Evolutionary conservation across 2,797 vertebrate genomes (phyloP).

Genomic region (Fistularia tabacaria): DNA sequence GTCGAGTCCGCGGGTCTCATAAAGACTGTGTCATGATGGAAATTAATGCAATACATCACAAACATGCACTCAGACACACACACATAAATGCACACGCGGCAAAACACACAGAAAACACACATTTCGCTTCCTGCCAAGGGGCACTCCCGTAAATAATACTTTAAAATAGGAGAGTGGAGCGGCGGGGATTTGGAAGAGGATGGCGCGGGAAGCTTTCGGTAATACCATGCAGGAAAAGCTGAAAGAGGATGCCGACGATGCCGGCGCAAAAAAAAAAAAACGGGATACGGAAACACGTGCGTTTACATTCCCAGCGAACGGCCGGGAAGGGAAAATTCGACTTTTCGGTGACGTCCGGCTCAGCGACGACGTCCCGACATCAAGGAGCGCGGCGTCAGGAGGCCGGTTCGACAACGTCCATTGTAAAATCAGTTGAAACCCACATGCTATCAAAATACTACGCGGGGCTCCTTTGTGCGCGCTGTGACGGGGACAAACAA

Average conservation of each 20-base stretch:
- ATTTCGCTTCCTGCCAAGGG: constrained; percentile 27
- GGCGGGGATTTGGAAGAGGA: constrained; percentile 17
- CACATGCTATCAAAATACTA: no score
- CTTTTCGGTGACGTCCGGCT: no score
- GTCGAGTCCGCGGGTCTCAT: constrained; percentile 66
- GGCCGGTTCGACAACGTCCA: no score
- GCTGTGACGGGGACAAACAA: no score
- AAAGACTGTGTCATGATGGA: constrained; percentile 77
- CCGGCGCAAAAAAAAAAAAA: no score
- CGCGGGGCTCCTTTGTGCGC: no score
- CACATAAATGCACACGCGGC: constrained; percentile 16
- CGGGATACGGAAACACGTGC: no score
- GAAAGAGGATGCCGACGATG: constrained; percentile 37
- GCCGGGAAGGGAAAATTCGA: no score
- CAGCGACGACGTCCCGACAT: no score
- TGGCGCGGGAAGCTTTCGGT: constrained; percentile 22
- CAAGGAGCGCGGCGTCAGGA: no score
- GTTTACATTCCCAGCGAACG: no score
- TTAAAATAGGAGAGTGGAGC: constrained; percentile 32
- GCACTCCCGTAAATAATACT: constrained; percentile 60
- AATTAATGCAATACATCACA: constrained; percentile 83
- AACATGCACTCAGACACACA: constrained; percentile 35
- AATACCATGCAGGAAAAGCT: constrained; percentile 23
- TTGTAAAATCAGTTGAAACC: no score
- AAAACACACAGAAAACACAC: constrained; percentile 24